Conservation (phyloP, 2,797 vertebrate species). For the Pangasius larnaudii region DNA sequence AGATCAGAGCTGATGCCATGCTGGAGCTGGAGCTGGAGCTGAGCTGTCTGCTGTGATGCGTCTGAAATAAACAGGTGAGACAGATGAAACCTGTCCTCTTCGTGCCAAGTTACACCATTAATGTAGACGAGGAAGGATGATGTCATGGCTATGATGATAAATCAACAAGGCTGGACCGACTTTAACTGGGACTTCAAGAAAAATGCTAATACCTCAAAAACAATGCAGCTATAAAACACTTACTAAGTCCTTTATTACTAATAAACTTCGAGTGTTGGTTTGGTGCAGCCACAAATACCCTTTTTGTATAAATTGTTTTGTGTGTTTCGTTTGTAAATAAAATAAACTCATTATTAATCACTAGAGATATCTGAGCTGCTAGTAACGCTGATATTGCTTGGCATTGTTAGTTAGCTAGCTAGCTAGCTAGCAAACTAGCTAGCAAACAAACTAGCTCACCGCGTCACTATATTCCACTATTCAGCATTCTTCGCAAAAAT, state of each 20-base stretch:
- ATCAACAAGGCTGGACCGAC: not conserved
- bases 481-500: not conserved
- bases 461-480: not conserved
- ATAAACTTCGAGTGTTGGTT: not conserved
- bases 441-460: not conserved
- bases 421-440: not conserved
- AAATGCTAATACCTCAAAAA: not conserved
- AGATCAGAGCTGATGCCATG: slow-evolving; percentile 88
- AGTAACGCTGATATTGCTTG: not conserved
- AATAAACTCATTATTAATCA: too few species aligned
- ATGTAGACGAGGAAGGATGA: not conserved
- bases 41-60: not conserved
- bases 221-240: not conserved
- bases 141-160: not conserved
- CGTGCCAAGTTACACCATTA: not conserved
- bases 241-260: not conserved
- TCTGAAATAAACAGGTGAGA: not conserved
- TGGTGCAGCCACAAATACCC: not conserved
- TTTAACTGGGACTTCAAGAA: not conserved
- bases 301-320: not conserved
- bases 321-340: not conserved
- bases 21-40: slow-evolving; percentile 13
- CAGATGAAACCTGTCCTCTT: not conserved
- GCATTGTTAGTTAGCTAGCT: not conserved
- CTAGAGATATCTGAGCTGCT: not conserved